Conservation (phyloP, 2,113 vertebrate species). For the Campylorhamphus procurvoides region DNA sequence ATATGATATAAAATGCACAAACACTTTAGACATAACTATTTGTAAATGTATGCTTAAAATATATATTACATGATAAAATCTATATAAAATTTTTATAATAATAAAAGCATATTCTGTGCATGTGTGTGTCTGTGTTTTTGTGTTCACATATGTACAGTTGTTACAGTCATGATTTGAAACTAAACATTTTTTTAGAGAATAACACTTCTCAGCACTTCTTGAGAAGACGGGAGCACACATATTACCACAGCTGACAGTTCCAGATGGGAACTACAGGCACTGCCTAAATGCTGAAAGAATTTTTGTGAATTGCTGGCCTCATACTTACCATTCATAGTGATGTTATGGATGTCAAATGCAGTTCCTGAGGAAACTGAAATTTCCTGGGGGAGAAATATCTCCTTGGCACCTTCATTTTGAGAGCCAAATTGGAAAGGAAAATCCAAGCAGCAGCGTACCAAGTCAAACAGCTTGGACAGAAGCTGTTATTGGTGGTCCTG, state of each 20-base stretch:
- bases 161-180: not conserved
- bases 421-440: not conserved
- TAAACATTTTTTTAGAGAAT: not conserved
- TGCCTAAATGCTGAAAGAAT: not conserved
- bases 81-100: not conserved
- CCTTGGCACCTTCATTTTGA: not conserved
- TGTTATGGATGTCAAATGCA: not conserved
- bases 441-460: not conserved
- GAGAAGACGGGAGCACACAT: not conserved
- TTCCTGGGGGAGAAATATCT: not conserved
- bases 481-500: not conserved
- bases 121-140: not conserved
- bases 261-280: not conserved
- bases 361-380: not conserved
- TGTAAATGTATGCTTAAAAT: not conserved
- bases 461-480: not conserved
- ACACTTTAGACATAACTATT: not conserved
- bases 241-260: not conserved
- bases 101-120: not conserved
- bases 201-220: not conserved
- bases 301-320: not conserved
- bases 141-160: rapidly evolving
- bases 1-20: not conserved
- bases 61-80: not conserved
- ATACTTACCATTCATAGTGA: not conserved